These are phyloP conservation scores for Harmothoe impar DNA, from an alignment of 2,888 invertebrate species.

Conservation along the genomic window DNA sequence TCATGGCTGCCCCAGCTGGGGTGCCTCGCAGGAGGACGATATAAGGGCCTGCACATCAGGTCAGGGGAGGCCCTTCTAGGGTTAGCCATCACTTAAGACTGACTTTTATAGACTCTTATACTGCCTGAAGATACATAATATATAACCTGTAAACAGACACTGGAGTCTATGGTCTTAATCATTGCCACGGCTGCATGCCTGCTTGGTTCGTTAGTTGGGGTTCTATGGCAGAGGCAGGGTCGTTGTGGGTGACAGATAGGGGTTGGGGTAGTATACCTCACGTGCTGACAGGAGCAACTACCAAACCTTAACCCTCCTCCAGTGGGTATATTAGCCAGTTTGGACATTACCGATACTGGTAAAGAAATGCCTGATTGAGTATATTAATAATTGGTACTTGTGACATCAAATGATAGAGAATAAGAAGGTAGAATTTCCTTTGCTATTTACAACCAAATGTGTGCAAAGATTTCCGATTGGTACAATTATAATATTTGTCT, in stretches of 20 bases:
- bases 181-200: neutral
- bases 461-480: too few relatives aligned
- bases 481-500: too few relatives aligned
- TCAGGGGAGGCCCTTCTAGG: neutral
- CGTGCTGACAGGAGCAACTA: neutral
- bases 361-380: too few relatives aligned
- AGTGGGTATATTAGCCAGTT: too few relatives aligned
- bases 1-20: neutral
- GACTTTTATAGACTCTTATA: conserved; percentile 27
- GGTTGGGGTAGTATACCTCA: neutral
- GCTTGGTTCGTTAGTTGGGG: neutral
- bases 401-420: too few relatives aligned
- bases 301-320: too few relatives aligned
- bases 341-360: too few relatives aligned
- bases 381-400: too few relatives aligned
- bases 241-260: neutral
- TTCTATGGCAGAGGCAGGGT: neutral
- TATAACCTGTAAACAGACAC: conserved; percentile 30
- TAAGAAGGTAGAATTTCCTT: too few relatives aligned
- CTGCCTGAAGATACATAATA: neutral
- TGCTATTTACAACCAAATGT: too few relatives aligned
- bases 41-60: neutral
- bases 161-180: conserved; percentile 1
- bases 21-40: neutral
- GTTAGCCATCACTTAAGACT: neutral